Evolutionary conservation across 1,140 invertebrate genomes (phyloP).

Genomic region (Drosophila kohkoa): DNA sequence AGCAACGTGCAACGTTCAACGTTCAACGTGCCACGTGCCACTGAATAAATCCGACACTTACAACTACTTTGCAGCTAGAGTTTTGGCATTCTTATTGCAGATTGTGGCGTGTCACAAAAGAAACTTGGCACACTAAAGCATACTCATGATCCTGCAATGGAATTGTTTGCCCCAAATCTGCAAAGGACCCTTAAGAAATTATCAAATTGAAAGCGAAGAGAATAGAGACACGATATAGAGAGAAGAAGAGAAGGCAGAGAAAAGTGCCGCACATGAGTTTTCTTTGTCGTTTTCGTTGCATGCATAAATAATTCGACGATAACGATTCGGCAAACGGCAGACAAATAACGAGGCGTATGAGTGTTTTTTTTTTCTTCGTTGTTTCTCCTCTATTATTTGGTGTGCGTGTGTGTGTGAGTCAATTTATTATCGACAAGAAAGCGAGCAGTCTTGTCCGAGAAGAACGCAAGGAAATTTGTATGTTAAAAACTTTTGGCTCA

Average conservation of each 20-base stretch:
- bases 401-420: conserved; percentile 40
- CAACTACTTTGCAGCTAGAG: conserved; percentile 54
- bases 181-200: conserved; percentile 68
- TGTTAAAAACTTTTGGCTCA: conserved; percentile 77
- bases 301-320: conserved; percentile 79
- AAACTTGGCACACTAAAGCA: conserved; percentile 20
- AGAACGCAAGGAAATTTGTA: conserved; percentile 76
- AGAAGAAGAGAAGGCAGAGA: background rate
- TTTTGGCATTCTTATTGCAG: conserved; percentile 31
- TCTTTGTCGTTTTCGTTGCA: conserved; percentile 57
- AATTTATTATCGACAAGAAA: conserved; percentile 78
- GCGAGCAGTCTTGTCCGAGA: conserved; percentile 32
- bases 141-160: conserved; percentile 18
- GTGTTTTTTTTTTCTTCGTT: conserved; percentile 21
- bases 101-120: conserved; percentile 26
- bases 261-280: conserved; percentile 32
- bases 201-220: conserved; percentile 55
- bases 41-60: conserved; percentile 62
- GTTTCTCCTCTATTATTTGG: conserved; percentile 17
- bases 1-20: conserved; percentile 4
- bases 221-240: background rate
- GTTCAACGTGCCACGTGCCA: conserved; percentile 30
- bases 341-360: conserved; percentile 52
- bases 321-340: conserved; percentile 65
- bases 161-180: conserved; percentile 21